phyloP scores from a whole-genome alignment of 2,888 invertebrate genomes.

The Hydraecia micacea region DNA sequence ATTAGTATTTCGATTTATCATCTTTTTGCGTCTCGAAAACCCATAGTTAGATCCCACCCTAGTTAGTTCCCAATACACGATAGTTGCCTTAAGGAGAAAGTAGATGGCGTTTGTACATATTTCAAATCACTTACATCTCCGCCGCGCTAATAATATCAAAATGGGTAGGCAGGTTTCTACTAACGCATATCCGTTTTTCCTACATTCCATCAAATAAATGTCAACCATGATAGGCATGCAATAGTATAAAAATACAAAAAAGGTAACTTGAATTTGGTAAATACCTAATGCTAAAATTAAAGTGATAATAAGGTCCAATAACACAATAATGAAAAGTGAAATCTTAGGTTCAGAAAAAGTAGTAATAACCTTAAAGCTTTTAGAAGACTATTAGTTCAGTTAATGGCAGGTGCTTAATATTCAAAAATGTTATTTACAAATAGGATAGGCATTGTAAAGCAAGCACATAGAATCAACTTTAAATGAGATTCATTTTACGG shows the following conservation, averaged over 20 bases:
- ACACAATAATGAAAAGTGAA: background rate
- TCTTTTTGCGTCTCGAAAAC: background rate
- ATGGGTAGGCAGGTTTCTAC: constrained; percentile 13
- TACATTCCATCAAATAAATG: background rate
- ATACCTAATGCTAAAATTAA: background rate
- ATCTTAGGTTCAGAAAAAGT: background rate
- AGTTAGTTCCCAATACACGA: background rate
- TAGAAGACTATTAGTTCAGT: constrained; percentile 6
- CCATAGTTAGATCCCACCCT: background rate
- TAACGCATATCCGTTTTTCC: constrained; percentile 1
- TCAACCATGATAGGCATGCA: background rate
- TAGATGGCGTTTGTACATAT: constrained; percentile 53
- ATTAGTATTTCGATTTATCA: background rate
- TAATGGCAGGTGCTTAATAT: constrained; percentile 4
- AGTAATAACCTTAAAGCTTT: background rate
- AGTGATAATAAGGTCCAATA: background rate
- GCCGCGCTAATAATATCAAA: constrained; percentile 6
- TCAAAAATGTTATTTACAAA: background rate
- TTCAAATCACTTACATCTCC: constrained; percentile 17
- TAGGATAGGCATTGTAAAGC: background rate
- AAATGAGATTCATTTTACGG: constrained; percentile 5
- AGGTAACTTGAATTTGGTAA: background rate
- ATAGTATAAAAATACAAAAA: background rate
- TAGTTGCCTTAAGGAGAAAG: constrained; percentile 19
- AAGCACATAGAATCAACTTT: constrained; percentile 11